phyloP scores from a whole-genome alignment of 2,888 invertebrate genomes.

The Masnerella sp. region DNA sequence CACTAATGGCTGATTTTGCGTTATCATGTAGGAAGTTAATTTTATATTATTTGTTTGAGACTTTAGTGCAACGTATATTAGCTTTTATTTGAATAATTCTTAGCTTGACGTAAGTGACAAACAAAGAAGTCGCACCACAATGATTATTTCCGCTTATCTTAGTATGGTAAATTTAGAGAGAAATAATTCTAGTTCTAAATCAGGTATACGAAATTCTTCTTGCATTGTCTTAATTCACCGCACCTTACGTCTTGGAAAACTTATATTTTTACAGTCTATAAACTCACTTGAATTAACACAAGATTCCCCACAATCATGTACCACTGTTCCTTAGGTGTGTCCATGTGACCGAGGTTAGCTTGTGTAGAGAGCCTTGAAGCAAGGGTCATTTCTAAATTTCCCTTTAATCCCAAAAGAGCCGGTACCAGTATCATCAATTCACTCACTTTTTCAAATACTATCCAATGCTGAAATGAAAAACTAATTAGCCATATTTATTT shows the following conservation, averaged over 20 bases:
- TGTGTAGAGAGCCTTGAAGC: constrained; percentile 97
- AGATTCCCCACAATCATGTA: constrained; percentile 86
- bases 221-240: no score
- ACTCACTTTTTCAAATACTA: constrained; percentile 83
- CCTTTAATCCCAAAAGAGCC: constrained; percentile 89
- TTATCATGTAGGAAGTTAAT: constrained; percentile 38
- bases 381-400: constrained; percentile 97
- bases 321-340: constrained; percentile 82
- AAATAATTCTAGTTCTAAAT: constrained; percentile 20
- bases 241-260: not conserved
- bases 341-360: constrained; percentile 89
- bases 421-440: constrained; percentile 89
- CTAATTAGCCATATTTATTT: no score
- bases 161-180: constrained; percentile 12
- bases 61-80: constrained; percentile 21
- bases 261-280: not conserved
- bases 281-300: constrained; percentile 84
- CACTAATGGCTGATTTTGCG: no score
- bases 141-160: constrained; percentile 28
- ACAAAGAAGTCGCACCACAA: constrained; percentile 3
- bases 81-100: constrained; percentile 42
- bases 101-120: constrained; percentile 27
- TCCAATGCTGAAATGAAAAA: constrained; percentile 83
- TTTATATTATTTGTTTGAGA: constrained; percentile 36
- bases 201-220: not conserved